Conservation (phyloP, 2,113 vertebrate species). For the Gymnogyps californianus region DNA sequence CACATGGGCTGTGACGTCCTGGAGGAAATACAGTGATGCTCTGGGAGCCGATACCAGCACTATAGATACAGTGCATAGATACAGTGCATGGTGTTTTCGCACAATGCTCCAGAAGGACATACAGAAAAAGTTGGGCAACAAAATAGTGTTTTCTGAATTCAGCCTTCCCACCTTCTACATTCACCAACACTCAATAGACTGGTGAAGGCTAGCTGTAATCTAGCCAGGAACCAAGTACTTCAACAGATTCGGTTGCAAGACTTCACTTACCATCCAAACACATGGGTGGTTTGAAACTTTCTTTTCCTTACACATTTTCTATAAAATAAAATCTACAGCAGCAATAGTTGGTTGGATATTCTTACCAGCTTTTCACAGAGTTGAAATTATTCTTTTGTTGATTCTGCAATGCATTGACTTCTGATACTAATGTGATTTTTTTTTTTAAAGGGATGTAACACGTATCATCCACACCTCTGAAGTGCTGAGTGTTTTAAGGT, state of each 20-base stretch:
- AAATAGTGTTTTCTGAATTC: neutral
- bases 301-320: neutral
- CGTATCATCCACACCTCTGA: neutral
- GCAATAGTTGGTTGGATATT: neutral
- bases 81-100: neutral
- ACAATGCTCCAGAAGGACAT: neutral
- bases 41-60: neutral
- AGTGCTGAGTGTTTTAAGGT: neutral
- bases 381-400: neutral
- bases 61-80: neutral
- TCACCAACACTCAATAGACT: neutral
- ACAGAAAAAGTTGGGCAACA: neutral
- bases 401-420: neutral
- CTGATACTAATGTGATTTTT: neutral
- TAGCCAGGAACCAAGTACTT: neutral
- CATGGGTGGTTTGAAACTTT: neutral
- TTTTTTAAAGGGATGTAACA: neutral
- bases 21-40: accelerated
- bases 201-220: neutral
- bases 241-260: neutral
- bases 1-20: neutral
- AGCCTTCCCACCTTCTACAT: neutral
- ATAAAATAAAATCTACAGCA: neutral
- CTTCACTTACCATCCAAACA: neutral
- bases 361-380: neutral